Conservation (phyloP, 30 jellyfish, hydroid and myxozoan genomes). For the Clytia hemisphaerica region DNA sequence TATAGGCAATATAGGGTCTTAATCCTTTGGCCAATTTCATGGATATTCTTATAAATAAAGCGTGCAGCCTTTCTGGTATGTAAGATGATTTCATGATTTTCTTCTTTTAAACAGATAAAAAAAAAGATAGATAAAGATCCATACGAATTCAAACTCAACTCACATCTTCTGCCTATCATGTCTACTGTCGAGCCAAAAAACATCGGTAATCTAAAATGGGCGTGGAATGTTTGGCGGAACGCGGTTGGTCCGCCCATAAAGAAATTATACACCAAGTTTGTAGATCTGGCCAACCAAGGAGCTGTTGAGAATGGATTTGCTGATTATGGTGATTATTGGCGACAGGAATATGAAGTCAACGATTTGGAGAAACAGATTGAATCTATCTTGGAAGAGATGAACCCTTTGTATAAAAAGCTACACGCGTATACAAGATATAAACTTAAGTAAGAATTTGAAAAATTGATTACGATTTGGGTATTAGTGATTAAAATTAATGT, state of each 20-base stretch:
- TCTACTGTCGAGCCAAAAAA: constrained; percentile 29
- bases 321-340: constrained; percentile 68
- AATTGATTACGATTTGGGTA: too few relatives aligned
- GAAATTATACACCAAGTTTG: constrained; percentile 49
- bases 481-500: too few relatives aligned
- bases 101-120: constrained; percentile 24
- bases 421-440: constrained; percentile 73
- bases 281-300: constrained; percentile 66
- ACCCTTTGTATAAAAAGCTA: constrained; percentile 54
- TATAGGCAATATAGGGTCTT: too few relatives aligned
- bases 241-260: constrained; percentile 66
- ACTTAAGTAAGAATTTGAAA: constrained; percentile 34
- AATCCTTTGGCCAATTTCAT: too few relatives aligned
- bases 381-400: constrained; percentile 21
- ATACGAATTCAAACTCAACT: constrained; percentile 52
- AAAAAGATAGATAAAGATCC: constrained; percentile 30
- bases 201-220: constrained; percentile 46
- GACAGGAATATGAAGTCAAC: constrained; percentile 68
- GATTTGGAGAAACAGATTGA: constrained; percentile 46
- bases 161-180: constrained; percentile 56
- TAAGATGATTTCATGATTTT: neutral
- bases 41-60: too few relatives aligned
- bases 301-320: constrained; percentile 79
- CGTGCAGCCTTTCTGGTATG: neutral
- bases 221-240: constrained; percentile 78